Evolutionary conservation across 2,888 invertebrate species (phyloP).

Genomic region (Pseudeuparius sepicola): DNA sequence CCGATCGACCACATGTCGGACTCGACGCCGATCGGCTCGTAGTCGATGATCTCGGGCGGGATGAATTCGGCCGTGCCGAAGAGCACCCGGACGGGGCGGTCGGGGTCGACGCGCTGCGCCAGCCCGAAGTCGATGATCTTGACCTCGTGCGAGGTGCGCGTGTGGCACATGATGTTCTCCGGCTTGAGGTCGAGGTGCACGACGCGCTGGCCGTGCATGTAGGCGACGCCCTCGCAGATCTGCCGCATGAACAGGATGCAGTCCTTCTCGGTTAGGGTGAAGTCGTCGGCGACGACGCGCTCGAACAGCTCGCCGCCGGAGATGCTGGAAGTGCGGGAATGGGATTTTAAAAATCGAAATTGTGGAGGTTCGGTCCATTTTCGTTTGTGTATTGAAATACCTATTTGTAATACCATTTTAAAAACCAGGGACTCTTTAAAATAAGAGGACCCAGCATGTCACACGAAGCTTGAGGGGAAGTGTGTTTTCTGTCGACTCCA

Average conservation of each 20-base stretch:
- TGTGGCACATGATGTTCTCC: constrained; percentile 89
- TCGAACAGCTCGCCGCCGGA: constrained; percentile 92
- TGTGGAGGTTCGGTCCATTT: not conserved
- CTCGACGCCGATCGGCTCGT: constrained; percentile 73
- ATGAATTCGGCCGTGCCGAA: constrained; percentile 92
- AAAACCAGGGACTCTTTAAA: too few species aligned
- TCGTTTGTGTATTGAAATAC: too few species aligned
- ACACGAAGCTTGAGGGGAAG: too few species aligned
- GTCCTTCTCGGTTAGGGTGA: constrained; percentile 81
- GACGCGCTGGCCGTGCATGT: constrained; percentile 75
- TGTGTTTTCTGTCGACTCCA: too few species aligned
- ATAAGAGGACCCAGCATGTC: too few species aligned
- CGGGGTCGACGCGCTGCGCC: constrained; percentile 62
- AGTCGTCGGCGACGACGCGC: constrained; percentile 85
- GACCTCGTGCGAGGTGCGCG: constrained; percentile 72
- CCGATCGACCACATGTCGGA: constrained; percentile 96
- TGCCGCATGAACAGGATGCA: constrained; percentile 80
- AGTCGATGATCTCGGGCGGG: constrained; percentile 85
- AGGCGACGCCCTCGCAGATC: constrained; percentile 83
- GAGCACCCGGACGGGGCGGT: constrained; percentile 58
- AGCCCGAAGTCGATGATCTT: constrained; percentile 93
- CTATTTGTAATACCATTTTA: too few species aligned
- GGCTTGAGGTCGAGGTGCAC: constrained; percentile 92
- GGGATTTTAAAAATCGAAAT: constrained; percentile 1
- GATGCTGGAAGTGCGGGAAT: constrained; percentile 56